Evolutionary conservation across 2,113 vertebrate species (phyloP).

Genomic region (Oryzias woworae): DNA sequence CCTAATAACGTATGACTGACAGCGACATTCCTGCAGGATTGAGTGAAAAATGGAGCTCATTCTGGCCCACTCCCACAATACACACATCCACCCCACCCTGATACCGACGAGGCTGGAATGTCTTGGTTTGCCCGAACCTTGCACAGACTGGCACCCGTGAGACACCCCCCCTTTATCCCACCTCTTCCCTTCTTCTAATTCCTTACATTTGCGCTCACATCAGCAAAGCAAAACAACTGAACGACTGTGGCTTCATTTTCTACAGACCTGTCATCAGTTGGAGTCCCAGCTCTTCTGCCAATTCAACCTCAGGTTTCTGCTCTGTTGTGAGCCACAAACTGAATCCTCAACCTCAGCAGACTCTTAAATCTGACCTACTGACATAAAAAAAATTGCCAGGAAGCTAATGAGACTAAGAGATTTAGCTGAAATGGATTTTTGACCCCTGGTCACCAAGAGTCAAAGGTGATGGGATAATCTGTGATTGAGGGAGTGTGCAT

Average conservation of each 20-base stretch:
- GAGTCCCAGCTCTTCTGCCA: constrained; percentile 26
- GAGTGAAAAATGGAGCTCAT: constrained; percentile 51
- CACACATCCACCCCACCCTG: constrained; percentile 13
- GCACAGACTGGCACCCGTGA: constrained; percentile 69
- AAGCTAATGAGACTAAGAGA: constrained; percentile 6
- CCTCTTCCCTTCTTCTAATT: background rate
- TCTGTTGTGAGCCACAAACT: background rate
- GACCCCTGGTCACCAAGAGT: constrained; percentile 49
- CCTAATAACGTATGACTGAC: constrained; percentile 47
- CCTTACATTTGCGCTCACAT: no score
- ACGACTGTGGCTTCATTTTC: no score
- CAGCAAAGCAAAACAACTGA: no score
- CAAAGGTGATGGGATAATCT: constrained; percentile 73
- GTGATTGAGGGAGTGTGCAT: constrained; percentile 43
- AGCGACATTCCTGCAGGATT: constrained; percentile 60
- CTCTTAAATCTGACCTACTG: background rate
- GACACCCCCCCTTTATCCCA: background rate
- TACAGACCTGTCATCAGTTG: background rate
- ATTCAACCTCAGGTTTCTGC: constrained; percentile 7
- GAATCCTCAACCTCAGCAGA: background rate
- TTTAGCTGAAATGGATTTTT: constrained; percentile 51
- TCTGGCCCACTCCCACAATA: constrained; percentile 8
- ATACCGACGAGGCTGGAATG: constrained; percentile 58
- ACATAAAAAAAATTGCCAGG: constrained; percentile 11
- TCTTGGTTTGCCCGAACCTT: constrained; percentile 57